Evolutionary conservation across 2,113 vertebrate genomes (phyloP).

Genomic region (Cyprinus carpio): DNA sequence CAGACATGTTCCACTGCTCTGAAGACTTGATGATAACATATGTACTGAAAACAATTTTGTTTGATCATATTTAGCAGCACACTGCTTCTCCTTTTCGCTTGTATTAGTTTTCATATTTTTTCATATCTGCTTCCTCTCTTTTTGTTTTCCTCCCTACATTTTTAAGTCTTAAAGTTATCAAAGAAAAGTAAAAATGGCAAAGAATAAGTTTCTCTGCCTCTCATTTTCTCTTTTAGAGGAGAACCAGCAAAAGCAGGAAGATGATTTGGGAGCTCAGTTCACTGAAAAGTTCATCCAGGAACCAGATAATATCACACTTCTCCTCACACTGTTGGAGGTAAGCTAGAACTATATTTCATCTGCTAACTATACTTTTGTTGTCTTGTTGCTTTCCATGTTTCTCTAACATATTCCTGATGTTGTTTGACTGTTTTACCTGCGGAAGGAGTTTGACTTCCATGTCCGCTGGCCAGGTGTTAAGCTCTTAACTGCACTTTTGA

Average conservation of each 20-base stretch:
- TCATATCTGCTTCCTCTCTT: neutral
- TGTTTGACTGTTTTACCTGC: too few species aligned
- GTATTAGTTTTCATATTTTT: neutral
- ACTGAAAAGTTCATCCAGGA: conserved; percentile 93
- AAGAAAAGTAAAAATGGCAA: too few species aligned
- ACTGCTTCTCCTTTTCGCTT: too few species aligned
- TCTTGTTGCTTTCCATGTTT: neutral
- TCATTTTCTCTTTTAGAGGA: conserved; percentile 79
- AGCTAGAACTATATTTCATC: conserved; percentile 55
- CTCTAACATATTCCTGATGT: neutral
- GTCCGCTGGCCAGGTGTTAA: conserved; percentile 97
- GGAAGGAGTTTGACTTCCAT: conserved; percentile 97
- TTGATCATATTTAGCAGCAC: too few species aligned
- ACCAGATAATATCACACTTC: conserved; percentile 88
- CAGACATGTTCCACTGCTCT: conserved; percentile 1
- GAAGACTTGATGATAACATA: neutral
- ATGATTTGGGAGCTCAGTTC: conserved; percentile 91
- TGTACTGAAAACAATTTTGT: neutral
- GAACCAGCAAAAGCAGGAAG: conserved; percentile 82
- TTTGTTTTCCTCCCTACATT: neutral
- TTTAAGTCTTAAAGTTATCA: neutral
- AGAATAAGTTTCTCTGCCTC: neutral
- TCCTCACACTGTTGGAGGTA: conserved; percentile 90
- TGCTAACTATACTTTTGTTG: neutral
- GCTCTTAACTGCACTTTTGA: conserved; percentile 89